phyloP scores from a whole-genome alignment of 2,113 vertebrate species.

The Antigone vipio region DNA sequence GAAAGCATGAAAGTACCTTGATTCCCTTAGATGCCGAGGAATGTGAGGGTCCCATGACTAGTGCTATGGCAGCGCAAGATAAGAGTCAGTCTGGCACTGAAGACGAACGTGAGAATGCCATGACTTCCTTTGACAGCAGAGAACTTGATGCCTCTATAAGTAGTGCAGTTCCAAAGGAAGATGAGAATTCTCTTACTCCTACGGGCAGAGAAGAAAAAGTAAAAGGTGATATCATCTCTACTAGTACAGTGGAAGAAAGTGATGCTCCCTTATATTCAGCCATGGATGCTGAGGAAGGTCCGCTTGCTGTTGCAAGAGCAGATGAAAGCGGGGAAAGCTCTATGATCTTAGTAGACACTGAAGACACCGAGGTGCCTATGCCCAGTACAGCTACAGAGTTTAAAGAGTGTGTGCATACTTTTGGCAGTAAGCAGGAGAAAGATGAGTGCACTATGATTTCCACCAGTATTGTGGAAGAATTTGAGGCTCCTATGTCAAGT shows the following conservation, averaged over 20 bases:
- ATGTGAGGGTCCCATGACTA: slow-evolving; percentile 63
- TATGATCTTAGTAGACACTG: not conserved
- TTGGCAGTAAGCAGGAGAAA: slow-evolving; percentile 56
- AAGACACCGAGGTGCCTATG: slow-evolving; percentile 73
- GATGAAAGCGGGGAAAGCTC: not conserved
- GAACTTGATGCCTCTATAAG: slow-evolving; percentile 36
- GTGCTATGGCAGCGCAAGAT: slow-evolving; percentile 45
- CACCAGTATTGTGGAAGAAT: slow-evolving; percentile 75
- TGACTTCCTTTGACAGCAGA: not conserved
- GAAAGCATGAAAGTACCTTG: not conserved
- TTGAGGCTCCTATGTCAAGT: slow-evolving; percentile 73
- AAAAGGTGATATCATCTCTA: slow-evolving; percentile 67
- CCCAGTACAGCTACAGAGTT: slow-evolving; percentile 71
- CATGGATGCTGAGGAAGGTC: not conserved
- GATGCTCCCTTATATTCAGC: not conserved
- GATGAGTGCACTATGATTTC: slow-evolving; percentile 78
- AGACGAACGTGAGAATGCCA: not conserved
- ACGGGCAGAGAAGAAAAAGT: not conserved
- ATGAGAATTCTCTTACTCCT: not conserved
- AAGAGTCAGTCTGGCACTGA: not conserved
- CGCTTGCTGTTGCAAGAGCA: not conserved
- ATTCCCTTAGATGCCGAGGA: slow-evolving; percentile 31
- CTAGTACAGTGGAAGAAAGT: slow-evolving; percentile 54
- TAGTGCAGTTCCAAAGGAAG: not conserved
- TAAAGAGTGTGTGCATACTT: slow-evolving; percentile 1